Conservation (phyloP, 2,113 vertebrate species). For the Colaptes auratus region DNA sequence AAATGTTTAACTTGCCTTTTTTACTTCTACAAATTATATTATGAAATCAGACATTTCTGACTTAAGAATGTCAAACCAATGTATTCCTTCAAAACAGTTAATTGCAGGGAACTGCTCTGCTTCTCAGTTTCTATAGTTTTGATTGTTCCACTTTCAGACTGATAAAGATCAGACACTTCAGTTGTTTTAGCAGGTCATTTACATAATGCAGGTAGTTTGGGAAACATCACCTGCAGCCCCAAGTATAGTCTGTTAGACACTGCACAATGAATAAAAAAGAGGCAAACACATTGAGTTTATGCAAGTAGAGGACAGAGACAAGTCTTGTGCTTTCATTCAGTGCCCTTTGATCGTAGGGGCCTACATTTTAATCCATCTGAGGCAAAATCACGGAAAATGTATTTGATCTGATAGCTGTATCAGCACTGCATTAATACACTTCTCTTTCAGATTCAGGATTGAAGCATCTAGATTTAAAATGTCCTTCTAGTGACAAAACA, state of each 20-base stretch:
- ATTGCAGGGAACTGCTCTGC: constrained; percentile 74
- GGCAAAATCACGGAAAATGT: constrained; percentile 20
- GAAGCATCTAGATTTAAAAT: constrained; percentile 67
- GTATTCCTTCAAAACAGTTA: constrained; percentile 80
- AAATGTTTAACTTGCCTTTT: constrained; percentile 82
- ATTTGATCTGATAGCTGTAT: constrained; percentile 63
- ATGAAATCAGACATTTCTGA: constrained; percentile 79
- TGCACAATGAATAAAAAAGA: constrained; percentile 5
- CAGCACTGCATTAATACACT: constrained; percentile 25
- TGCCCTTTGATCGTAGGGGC: constrained; percentile 46
- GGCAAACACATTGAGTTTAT: not conserved
- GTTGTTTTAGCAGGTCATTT: constrained; percentile 56
- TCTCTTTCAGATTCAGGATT: constrained; percentile 22
- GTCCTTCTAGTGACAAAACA: constrained; percentile 43
- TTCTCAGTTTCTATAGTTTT: constrained; percentile 67
- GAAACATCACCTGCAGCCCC: constrained; percentile 60
- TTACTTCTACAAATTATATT: constrained; percentile 82
- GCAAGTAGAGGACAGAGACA: constrained; percentile 24
- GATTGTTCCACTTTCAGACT: constrained; percentile 73
- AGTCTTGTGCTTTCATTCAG: constrained; percentile 4
- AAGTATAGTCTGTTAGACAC: constrained; percentile 32
- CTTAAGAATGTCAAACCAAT: constrained; percentile 81
- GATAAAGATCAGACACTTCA: constrained; percentile 61
- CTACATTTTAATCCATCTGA: constrained; percentile 21
- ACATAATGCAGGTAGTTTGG: constrained; percentile 42